Evolutionary conservation across 2,888 invertebrate species (phyloP), one percentile per base, ranked within the genome.

Genomic region (Creontiades dilutus): DNA sequence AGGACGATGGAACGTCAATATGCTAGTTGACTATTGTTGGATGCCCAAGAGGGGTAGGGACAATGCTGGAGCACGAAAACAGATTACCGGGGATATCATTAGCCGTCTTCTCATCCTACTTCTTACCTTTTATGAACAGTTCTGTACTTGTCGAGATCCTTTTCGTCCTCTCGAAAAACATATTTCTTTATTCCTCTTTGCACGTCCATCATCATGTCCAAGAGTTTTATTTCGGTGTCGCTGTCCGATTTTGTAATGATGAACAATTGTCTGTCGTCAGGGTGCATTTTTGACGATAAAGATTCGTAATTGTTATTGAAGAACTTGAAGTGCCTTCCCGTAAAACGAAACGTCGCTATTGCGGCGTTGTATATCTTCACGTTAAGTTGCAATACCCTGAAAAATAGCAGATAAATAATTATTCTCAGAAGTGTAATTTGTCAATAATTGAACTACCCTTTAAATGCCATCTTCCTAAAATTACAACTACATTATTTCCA

Each of bases 111-210:
- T 37, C 37, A 7, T 37, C 7, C 37, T 37, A n/a, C n/a, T n/a
- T 37, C 48, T 84, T 68, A 87, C 87, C 87, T 87, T 19, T 48
- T 23, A 46, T 87, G 16, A 75, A 19, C 27, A 0, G 7, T 47
- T 28, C 46, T n/a, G 28, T 76, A 76, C 12, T 23, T 28, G 2
- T 46, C 12, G 3, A 80, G 37, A 52, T 91, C 88, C 76, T 88
- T 85, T 37, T 90, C 90, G 14, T 86, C 89, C 75, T 91, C 91
- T 37, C 90, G 80, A 23, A 91, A 90, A 12, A 89, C 52, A 85
- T 86, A 86, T 28, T 90, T 90, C 48, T 89, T 88, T 85, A 90
- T 14, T 27, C 91, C 91, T 11, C 27, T 11, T 12, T 90, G 91
- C 13, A 61, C 7, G 9, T 61, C 16, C 3, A 27, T 0, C 61